A percentile compares a stretch with the other conserved stretches of the same genome.
Evolutionary conservation across 2,113 vertebrate genomes (phyloP).

Genomic region (Xenopus borealis): DNA sequence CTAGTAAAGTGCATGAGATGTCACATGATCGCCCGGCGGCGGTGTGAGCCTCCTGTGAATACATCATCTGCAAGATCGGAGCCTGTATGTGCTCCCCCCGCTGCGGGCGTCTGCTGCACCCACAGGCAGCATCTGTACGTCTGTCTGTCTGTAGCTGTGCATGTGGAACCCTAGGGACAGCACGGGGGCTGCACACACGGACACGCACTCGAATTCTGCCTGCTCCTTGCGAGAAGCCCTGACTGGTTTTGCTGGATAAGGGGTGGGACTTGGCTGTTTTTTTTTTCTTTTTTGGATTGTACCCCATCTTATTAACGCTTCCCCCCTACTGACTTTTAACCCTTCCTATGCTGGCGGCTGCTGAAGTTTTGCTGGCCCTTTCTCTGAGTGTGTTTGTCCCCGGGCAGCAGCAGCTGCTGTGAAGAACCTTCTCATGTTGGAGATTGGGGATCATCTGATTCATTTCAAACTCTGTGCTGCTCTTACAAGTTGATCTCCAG

Average conservation of each 20-base stretch:
- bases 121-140: conserved; percentile 29
- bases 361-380: conserved; percentile 58
- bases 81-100: conserved; percentile 25
- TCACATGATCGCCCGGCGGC: conserved; percentile 66
- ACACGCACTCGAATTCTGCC: conserved; percentile 47
- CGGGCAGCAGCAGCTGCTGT: conserved; percentile 31
- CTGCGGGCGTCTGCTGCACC: conserved; percentile 32
- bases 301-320: conserved; percentile 47
- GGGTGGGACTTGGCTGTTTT: conserved; percentile 59
- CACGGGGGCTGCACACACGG: conserved; percentile 26
- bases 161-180: too few species aligned
- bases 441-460: conserved; percentile 33
- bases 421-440: conserved; percentile 31
- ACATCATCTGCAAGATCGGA: conserved; percentile 29
- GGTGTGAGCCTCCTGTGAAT: conserved; percentile 24
- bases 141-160: neutral
- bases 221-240: conserved; percentile 58
- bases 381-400: conserved; percentile 42
- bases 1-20: conserved; percentile 64
- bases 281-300: conserved; percentile 51
- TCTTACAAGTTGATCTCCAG: conserved; percentile 68
- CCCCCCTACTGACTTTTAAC: conserved; percentile 60
- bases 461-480: conserved; percentile 62
- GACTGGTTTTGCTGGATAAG: conserved; percentile 57
- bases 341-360: conserved; percentile 56